Evolutionary conservation across 2,113 vertebrate species (phyloP).

Genomic region (Clarias macrocephalus): DNA sequence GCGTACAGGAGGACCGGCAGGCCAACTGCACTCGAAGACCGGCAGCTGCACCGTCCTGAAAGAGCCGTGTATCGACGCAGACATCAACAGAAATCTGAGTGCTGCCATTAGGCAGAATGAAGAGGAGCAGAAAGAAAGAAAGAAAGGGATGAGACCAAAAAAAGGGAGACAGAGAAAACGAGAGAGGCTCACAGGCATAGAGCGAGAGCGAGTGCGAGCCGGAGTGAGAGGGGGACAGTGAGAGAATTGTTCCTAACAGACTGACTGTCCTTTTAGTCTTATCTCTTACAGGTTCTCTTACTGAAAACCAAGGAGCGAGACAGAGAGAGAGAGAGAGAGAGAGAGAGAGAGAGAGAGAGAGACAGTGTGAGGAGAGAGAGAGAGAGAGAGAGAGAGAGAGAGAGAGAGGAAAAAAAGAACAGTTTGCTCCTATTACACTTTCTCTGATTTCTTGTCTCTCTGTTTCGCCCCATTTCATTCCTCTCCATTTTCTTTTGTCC

Average conservation of each 20-base stretch:
- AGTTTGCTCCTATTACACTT: constrained; percentile 66
- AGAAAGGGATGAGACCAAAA: constrained; percentile 38
- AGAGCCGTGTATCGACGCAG: constrained; percentile 70
- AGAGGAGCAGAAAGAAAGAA: constrained; percentile 67
- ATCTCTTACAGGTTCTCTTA: constrained; percentile 79
- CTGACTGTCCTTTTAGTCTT: constrained; percentile 81
- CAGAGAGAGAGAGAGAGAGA: constrained; percentile 32
- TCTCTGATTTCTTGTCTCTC: constrained; percentile 72
- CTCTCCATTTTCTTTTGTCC: constrained; percentile 68
- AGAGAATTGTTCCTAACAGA: constrained; percentile 78
- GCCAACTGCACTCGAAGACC: not conserved
- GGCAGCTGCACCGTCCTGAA: constrained; percentile 67
- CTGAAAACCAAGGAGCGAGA: constrained; percentile 75
- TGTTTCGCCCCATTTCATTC: constrained; percentile 61
- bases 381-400: not conserved
- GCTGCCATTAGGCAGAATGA: constrained; percentile 71
- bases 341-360: constrained; percentile 57
- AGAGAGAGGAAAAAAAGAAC: constrained; percentile 60
- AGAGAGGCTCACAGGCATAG: constrained; percentile 48
- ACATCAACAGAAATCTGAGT: constrained; percentile 76
- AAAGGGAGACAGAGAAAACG: not conserved
- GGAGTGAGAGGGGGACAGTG: constrained; percentile 68
- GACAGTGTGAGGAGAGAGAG: constrained; percentile 12
- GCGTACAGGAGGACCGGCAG: not conserved
- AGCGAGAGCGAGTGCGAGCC: constrained; percentile 23